Percentiles rank a stretch among this genome's conserved stretches.
These are phyloP conservation scores for Pentalonia nigronervosa DNA, from an alignment of 1,140 invertebrate genomes.

Conservation along the genomic window DNA sequence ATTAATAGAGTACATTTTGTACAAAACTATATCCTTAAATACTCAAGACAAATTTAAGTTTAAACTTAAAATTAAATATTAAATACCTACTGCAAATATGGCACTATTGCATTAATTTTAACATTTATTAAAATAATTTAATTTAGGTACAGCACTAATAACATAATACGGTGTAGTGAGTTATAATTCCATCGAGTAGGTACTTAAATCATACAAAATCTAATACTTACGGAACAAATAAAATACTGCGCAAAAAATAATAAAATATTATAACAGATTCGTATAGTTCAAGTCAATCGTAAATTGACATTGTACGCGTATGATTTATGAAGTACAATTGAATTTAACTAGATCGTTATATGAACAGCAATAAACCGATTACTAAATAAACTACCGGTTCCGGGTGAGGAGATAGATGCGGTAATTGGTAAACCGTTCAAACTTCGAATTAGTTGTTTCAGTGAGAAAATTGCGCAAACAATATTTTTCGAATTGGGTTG, in stretches of 20 bases:
- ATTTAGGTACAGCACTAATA: background rate
- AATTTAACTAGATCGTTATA: background rate
- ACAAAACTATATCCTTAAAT: background rate
- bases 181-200: background rate
- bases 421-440: background rate
- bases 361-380: background rate
- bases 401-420: background rate
- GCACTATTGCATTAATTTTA: background rate
- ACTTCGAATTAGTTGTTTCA: background rate
- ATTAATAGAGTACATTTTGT: background rate
- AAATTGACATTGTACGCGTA: background rate
- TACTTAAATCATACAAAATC: background rate
- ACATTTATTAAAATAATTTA: background rate
- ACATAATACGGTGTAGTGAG: background rate
- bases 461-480: background rate
- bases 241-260: slow-evolving; percentile 9
- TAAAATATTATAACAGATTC: background rate
- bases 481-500: slow-evolving; percentile 28
- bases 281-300: background rate
- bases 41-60: background rate
- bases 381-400: background rate
- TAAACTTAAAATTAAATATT: background rate
- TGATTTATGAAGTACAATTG: background rate
- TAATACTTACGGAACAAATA: slow-evolving; percentile 7
- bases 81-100: background rate